These are phyloP conservation scores for Reticulitermes speratus DNA, from an alignment of 1,140 invertebrate species.

Conservation along the genomic window DNA sequence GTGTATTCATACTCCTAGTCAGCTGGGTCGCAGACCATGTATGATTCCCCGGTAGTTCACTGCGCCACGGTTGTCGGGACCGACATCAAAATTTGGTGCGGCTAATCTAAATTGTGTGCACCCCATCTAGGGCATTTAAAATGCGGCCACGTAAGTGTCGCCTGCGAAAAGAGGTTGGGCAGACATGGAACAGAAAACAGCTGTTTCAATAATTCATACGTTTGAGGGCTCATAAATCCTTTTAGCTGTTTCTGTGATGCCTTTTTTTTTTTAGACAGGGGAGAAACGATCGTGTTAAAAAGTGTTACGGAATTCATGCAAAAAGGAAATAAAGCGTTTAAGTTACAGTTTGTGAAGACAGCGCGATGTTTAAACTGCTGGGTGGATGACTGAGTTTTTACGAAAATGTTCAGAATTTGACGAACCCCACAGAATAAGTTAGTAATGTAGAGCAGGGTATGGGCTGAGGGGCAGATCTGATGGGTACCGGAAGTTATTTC, in stretches of 20 bases:
- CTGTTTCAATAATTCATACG: constrained; percentile 10
- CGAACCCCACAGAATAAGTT: no score
- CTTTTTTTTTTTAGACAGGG: background rate
- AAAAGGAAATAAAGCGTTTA: background rate
- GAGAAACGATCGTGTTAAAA: background rate
- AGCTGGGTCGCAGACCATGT: no score
- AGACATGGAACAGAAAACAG: background rate
- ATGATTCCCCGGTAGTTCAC: no score
- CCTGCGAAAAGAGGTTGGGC: background rate
- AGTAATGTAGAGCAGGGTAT: no score
- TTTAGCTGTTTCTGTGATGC: background rate
- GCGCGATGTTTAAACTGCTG: no score
- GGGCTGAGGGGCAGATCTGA: no score
- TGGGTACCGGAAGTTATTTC: no score
- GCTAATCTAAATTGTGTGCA: background rate
- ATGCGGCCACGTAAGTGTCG: background rate
- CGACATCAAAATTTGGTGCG: background rate
- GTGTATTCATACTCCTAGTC: no score
- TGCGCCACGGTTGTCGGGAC: no score
- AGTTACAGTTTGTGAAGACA: no score
- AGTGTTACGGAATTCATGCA: background rate
- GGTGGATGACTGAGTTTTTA: no score
- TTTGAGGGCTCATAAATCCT: constrained; percentile 12
- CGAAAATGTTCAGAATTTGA: no score
- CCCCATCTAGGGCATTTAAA: background rate